A percentile compares a stretch with the other conserved stretches of the same genome.
Evolutionary conservation across 2,113 vertebrate genomes (phyloP).

Genomic region (Dicrurus megarhynchus): DNA sequence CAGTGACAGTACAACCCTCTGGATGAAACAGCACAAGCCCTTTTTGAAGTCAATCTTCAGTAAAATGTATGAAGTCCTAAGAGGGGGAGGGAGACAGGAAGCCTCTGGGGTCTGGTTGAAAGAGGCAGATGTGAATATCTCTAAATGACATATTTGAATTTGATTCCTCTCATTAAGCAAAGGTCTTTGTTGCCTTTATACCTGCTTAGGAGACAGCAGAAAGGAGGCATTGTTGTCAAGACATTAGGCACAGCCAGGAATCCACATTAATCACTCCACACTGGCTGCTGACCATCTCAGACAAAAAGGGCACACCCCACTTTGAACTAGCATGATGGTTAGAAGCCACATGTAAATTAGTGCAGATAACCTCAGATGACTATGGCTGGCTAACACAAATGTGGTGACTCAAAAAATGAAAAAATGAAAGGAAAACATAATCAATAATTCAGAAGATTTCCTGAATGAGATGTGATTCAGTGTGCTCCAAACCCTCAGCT

Average conservation of each 20-base stretch:
- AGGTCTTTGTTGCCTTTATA: neutral
- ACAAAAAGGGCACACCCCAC: neutral
- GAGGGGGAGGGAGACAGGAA: neutral
- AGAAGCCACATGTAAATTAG: neutral
- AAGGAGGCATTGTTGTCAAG: neutral
- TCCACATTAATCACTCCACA: neutral
- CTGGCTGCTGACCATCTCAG: neutral
- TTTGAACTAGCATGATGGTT: neutral
- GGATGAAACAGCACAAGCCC: neutral
- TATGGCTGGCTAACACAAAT: neutral
- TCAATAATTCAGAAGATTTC: conserved; percentile 26
- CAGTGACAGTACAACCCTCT: neutral
- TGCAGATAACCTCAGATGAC: neutral
- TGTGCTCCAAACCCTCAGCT: neutral
- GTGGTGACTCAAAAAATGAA: neutral
- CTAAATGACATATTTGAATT: neutral
- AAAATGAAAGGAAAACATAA: neutral
- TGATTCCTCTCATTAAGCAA: neutral
- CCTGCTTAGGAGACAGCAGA: neutral
- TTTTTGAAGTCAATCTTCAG: conserved; percentile 4
- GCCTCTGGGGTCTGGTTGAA: neutral
- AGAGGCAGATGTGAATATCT: neutral
- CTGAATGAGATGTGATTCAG: neutral
- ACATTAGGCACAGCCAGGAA: neutral
- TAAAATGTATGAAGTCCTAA: neutral